phyloP scores from a whole-genome alignment of 2,888 invertebrate species.

The Mycalesis mineus region DNA sequence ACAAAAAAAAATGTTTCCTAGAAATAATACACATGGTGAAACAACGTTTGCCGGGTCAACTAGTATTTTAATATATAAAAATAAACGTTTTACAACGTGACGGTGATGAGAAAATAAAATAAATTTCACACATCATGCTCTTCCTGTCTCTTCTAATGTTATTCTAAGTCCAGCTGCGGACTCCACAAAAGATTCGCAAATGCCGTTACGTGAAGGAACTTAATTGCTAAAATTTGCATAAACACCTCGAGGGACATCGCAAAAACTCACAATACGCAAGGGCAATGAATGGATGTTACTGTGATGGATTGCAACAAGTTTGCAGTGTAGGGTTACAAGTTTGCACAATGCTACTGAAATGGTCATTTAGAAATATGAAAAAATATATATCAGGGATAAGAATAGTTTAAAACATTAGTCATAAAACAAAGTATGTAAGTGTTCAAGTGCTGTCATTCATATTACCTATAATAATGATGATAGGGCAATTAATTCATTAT shows the following conservation, averaged over 20 bases:
- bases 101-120: not conserved
- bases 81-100: not conserved
- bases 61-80: not conserved
- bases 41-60: too few species aligned
- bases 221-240: conserved; percentile 73
- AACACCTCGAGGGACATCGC: conserved; percentile 43
- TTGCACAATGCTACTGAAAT: not conserved
- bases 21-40: too few species aligned
- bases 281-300: conserved; percentile 33
- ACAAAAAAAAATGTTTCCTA: too few species aligned
- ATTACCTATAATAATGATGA: too few species aligned
- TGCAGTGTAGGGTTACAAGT: conserved; percentile 16
- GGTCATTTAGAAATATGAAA: not conserved
- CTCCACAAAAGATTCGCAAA: conserved; percentile 48
- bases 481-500: too few species aligned
- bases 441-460: too few species aligned
- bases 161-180: conserved; percentile 51
- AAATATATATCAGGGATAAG: not conserved
- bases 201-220: conserved; percentile 57
- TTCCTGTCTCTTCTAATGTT: conserved; percentile 19
- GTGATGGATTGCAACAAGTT: conserved; percentile 56
- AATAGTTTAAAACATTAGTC: too few species aligned
- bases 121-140: conserved; percentile 7
- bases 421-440: too few species aligned
- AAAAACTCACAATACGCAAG: conserved; percentile 35